phyloP scores from a whole-genome alignment of 2,113 vertebrate genomes.

The Myotis davidii region DNA sequence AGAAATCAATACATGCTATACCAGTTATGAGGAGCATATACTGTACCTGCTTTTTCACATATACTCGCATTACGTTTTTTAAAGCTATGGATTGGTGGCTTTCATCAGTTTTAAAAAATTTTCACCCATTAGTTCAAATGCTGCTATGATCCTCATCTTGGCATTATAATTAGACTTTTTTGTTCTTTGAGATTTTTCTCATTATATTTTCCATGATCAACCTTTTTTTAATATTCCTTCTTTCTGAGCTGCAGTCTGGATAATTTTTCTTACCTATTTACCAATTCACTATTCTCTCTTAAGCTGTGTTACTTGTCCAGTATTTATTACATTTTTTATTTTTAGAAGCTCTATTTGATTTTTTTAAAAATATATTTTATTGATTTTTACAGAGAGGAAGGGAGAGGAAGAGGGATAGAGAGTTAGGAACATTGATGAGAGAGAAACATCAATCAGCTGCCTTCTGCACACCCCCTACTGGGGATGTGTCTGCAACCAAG shows the following conservation, averaged over 20 bases:
- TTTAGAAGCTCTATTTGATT: neutral
- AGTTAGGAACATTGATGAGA: no score
- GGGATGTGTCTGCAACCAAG: no score
- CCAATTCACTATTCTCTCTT: slow-evolving; percentile 3
- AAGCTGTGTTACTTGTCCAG: neutral
- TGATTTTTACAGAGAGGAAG: no score
- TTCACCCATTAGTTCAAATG: neutral
- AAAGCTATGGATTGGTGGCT: neutral
- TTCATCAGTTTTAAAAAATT: neutral
- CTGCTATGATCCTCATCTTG: neutral
- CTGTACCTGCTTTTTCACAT: neutral
- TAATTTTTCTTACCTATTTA: slow-evolving; percentile 21
- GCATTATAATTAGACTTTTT: neutral
- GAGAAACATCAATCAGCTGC: no score
- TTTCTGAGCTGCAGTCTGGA: neutral
- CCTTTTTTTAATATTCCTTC: neutral
- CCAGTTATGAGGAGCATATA: neutral
- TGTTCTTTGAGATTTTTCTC: neutral
- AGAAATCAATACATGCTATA: neutral
- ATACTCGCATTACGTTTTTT: neutral
- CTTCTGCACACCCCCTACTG: no score
- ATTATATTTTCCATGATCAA: neutral
- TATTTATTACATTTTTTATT: neutral
- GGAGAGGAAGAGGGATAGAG: no score
- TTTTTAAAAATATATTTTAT: neutral